Conservation (phyloP, 1,140 invertebrate species). For the Cotesia vestalis region DNA sequence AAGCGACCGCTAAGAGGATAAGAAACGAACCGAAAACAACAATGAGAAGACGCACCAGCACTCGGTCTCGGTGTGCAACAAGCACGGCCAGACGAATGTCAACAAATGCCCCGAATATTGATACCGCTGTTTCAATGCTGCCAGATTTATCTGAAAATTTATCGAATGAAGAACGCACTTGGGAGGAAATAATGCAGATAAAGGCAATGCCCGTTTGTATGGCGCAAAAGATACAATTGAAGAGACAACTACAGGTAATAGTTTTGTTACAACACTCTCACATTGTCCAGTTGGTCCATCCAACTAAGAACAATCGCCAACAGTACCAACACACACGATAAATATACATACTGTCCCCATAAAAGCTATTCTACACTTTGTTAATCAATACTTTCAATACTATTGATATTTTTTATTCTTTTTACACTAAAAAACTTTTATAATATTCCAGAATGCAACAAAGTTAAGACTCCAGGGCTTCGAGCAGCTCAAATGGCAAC, state of each 20-base stretch:
- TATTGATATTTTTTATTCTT: conserved; percentile 20
- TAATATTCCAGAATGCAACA: conserved; percentile 74
- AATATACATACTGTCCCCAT: too few species aligned
- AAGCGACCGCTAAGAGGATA: conserved; percentile 67
- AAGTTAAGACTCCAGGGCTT: conserved; percentile 81
- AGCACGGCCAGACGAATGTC: conserved; percentile 72
- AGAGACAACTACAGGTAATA: conserved; percentile 78
- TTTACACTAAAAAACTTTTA: conserved; percentile 18
- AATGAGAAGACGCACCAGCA: conserved; percentile 70
- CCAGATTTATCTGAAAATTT: conserved; percentile 82
- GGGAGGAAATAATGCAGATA: conserved; percentile 87
- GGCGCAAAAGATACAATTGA: conserved; percentile 81
- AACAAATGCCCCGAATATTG: conserved; percentile 68
- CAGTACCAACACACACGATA: too few species aligned
- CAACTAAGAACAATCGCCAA: too few species aligned
- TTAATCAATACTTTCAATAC: conserved; percentile 5
- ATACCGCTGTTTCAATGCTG: conserved; percentile 78
- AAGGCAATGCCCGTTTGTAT: conserved; percentile 84
- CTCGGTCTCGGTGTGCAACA: conserved; percentile 67
- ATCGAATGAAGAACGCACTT: conserved; percentile 83
- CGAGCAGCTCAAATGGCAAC: conserved; percentile 80
- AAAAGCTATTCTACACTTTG: background rate
- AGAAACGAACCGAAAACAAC: conserved; percentile 67
- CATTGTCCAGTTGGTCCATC: conserved; percentile 24
- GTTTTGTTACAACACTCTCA: conserved; percentile 32